Evolutionary conservation across 2,113 vertebrate species (phyloP).

Genomic region (Muntiacus reevesi): DNA sequence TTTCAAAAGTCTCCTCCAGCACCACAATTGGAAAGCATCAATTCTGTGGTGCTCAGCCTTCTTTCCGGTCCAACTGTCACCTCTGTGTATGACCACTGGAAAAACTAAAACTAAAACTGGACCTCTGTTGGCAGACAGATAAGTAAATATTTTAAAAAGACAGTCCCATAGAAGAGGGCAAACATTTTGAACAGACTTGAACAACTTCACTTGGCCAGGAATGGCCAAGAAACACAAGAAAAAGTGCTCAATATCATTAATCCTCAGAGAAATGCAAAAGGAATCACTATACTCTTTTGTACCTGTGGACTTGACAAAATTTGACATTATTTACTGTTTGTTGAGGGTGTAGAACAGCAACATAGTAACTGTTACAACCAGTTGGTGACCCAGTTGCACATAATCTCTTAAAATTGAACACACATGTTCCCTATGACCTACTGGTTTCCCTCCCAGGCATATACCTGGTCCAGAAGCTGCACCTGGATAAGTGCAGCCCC

Average conservation of each 20-base stretch:
- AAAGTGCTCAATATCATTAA: background rate
- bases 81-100: background rate
- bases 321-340: background rate
- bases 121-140: background rate
- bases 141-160: background rate
- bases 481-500: background rate
- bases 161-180: too few relatives aligned
- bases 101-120: background rate
- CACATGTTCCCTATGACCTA: background rate
- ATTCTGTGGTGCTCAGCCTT: background rate
- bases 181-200: background rate
- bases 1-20: background rate
- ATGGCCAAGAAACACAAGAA: too few relatives aligned
- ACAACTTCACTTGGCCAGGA: background rate
- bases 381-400: fast-evolving
- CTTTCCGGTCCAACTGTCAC: background rate
- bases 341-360: background rate
- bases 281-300: background rate
- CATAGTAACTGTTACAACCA: background rate
- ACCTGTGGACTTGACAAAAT: fast-evolving
- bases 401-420: background rate
- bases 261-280: background rate
- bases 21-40: background rate
- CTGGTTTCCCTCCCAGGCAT: background rate
- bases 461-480: too few relatives aligned